Evolutionary conservation across 2,113 vertebrate genomes (phyloP).

Genomic region (Agelaius phoeniceus): DNA sequence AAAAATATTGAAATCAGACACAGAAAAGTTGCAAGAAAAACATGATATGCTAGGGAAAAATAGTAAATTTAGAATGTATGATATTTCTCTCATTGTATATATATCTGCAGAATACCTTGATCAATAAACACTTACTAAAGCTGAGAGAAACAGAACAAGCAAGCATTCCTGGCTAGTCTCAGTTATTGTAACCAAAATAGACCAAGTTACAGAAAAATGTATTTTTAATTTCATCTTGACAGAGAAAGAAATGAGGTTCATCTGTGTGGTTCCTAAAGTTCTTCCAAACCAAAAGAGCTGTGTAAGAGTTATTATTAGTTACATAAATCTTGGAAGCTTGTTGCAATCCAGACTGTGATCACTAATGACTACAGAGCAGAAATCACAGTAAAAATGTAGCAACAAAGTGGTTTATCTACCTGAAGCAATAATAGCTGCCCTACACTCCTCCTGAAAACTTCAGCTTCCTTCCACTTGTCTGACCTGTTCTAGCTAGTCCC

Average conservation of each 20-base stretch:
- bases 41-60: not conserved
- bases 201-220: not conserved
- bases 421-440: not conserved
- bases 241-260: slow-evolving; percentile 13
- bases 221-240: slow-evolving; percentile 15
- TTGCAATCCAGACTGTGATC: not conserved
- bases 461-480: not conserved
- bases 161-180: not conserved
- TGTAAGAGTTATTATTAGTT: slow-evolving; percentile 10
- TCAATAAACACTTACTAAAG: not conserved
- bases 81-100: not conserved
- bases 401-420: not conserved
- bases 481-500: not conserved
- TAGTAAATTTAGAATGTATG: not conserved
- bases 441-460: not conserved
- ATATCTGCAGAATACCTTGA: not conserved
- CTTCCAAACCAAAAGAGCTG: not conserved
- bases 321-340: not conserved
- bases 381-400: not conserved
- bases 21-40: not conserved
- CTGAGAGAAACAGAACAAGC: not conserved
- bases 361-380: not conserved
- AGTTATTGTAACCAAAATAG: not conserved
- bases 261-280: not conserved
- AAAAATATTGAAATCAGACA: not conserved